These are phyloP conservation scores for Shargacucullia verbasci DNA, from an alignment of 2,888 invertebrate genomes.

Conservation along the genomic window DNA sequence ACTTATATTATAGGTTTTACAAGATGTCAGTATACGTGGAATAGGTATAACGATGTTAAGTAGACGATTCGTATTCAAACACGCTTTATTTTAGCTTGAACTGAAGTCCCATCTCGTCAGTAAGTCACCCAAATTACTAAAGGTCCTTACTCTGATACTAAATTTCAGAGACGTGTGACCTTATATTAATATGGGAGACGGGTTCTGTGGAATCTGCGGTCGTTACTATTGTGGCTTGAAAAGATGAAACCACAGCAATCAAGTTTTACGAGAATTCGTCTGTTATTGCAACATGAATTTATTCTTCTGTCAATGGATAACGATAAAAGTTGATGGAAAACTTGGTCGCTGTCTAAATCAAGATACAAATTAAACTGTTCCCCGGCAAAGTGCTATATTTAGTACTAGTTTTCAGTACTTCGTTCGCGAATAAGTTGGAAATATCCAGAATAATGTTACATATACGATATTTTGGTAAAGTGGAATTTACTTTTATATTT, in stretches of 20 bases:
- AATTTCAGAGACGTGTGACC: slow-evolving; percentile 40
- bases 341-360: slow-evolving; percentile 20
- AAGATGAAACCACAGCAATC: slow-evolving; percentile 30
- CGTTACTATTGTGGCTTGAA: slow-evolving; percentile 25
- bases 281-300: slow-evolving; percentile 35
- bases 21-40: slow-evolving; percentile 52
- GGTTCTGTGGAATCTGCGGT: slow-evolving; percentile 11
- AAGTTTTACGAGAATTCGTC: slow-evolving; percentile 38
- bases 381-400: slow-evolving; percentile 16
- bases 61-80: slow-evolving; percentile 73
- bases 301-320: slow-evolving; percentile 36
- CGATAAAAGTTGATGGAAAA: slow-evolving; percentile 47
- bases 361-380: slow-evolving; percentile 29
- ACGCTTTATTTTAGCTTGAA: slow-evolving; percentile 67
- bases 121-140: slow-evolving; percentile 67
- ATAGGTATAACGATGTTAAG: slow-evolving; percentile 58
- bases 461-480: too few species aligned
- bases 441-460: too few species aligned
- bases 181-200: background rate
- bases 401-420: background rate
- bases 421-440: too few species aligned
- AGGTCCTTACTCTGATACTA: slow-evolving; percentile 41
- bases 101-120: slow-evolving; percentile 61
- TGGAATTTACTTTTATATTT: too few species aligned
- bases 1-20: slow-evolving; percentile 39